Conservation (phyloP, 1,140 invertebrate species). For the Dysdera silvatica region DNA sequence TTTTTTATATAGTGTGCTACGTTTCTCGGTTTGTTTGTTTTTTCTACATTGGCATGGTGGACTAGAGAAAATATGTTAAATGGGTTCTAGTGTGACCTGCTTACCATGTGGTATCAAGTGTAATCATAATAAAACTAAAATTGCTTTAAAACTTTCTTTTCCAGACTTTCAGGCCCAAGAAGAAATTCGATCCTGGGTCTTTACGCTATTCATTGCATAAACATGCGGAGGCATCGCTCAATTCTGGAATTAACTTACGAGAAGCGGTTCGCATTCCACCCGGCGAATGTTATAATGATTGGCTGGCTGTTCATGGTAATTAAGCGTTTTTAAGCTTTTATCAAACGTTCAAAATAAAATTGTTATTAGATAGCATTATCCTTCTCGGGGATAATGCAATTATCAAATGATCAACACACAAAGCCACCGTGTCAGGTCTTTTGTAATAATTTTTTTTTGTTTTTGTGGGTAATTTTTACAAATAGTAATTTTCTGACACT, state of each 20-base stretch:
- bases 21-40: too few species aligned
- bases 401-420: too few species aligned
- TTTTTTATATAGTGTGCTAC: too few species aligned
- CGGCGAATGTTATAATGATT: slow-evolving; percentile 78
- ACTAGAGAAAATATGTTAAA: too few species aligned
- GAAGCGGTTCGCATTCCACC: slow-evolving; percentile 73
- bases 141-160: slow-evolving; percentile 10
- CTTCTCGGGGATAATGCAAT: neutral
- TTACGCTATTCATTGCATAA: slow-evolving; percentile 86
- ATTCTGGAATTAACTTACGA: slow-evolving; percentile 82
- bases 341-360: neutral
- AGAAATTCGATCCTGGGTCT: slow-evolving; percentile 82
- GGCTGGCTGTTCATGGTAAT: slow-evolving; percentile 83
- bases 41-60: too few species aligned
- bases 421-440: too few species aligned
- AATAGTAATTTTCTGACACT: too few species aligned
- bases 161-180: slow-evolving; percentile 82
- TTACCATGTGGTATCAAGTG: too few species aligned
- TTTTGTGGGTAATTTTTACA: too few species aligned
- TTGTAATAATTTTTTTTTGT: too few species aligned
- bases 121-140: neutral
- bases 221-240: slow-evolving; percentile 76
- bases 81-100: too few species aligned
- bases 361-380: neutral
- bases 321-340: neutral